phyloP scores from a whole-genome alignment of 2,113 vertebrate species.

The Pygoscelis adeliae region DNA sequence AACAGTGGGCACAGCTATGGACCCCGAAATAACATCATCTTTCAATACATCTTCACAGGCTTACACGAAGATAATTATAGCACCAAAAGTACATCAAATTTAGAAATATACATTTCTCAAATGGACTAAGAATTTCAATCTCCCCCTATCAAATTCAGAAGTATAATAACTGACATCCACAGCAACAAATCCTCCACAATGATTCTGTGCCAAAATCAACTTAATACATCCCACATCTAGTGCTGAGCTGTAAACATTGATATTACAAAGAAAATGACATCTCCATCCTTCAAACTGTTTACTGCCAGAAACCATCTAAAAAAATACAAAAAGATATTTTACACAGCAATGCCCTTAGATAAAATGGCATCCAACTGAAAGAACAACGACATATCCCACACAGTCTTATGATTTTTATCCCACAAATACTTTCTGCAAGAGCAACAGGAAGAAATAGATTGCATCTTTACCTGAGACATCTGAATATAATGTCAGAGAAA shows the following conservation, averaged over 20 bases:
- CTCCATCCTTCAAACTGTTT: not conserved
- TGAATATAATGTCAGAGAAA: not conserved
- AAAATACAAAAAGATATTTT: not conserved
- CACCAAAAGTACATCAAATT: not conserved
- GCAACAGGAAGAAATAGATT: not conserved
- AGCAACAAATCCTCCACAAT: not conserved
- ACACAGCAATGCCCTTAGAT: not conserved
- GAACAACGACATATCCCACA: not conserved
- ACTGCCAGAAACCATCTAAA: not conserved
- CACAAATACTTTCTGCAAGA: not conserved
- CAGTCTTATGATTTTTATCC: not conserved
- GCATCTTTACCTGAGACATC: not conserved
- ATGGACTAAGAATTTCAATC: not conserved
- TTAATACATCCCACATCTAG: not conserved
- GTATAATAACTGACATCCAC: not conserved
- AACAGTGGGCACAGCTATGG: not conserved
- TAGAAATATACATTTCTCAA: not conserved
- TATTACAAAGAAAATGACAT: not conserved
- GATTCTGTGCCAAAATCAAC: not conserved
- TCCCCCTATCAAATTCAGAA: not conserved
- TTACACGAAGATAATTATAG: not conserved
- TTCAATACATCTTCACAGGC: not conserved
- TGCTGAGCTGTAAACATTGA: not conserved
- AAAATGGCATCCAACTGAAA: not conserved
- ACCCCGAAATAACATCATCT: not conserved